Base-by-base conservation (phyloP, 2,113 vertebrate genomes). In the Sprattus sprattus region DNA sequence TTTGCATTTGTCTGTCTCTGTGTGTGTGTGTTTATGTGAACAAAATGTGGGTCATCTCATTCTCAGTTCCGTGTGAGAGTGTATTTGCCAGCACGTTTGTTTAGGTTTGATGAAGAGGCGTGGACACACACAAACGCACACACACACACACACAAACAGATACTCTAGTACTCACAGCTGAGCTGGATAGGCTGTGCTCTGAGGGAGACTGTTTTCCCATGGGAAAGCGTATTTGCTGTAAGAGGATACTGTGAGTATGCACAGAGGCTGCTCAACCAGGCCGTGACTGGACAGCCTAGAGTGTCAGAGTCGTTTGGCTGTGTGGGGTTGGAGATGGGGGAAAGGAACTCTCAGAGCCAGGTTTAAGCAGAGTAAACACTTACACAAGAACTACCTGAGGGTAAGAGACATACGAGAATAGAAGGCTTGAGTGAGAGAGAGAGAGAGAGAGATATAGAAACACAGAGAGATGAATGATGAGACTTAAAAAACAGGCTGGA, bases 141-240 rank as follows among this genome's bases (percentile, higher is more conserved):
- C 80, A 20, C 47, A 22, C 47, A n/a, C 22, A 50, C 46, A 46
- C 81, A 52, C 82, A 47, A 20, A 81, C 46, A 60, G 44, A 39
- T 46, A 57, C 13, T 10, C 22, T 64, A 54, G 57, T 64, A 64
- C 4, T 64, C 57, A 64, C 57, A 64, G 57, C 20, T 64, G 57
- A n/a, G 57, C 57, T 64, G 57, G 6, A 8, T 64, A 64, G 57
- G 57, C 57, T n/a, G 2, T 82, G 22, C 8, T 50, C 6, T 6
- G 81, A 45, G 49, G n/a, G 45, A 47, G 25, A 16, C 7, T n/a
- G n/a, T 54, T 83, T 83, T 83, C 82, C 82, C 82, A 57, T 52
- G 13, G 81, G 49, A 39, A 46, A 49, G 81, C 16, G 28, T 57
- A 50, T 83, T 16, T 44, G 82, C 32, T 49, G 82, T 83, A 32